Evolutionary conservation across 2,113 vertebrate species (phyloP).

Genomic region (Lepidothrix coronata): DNA sequence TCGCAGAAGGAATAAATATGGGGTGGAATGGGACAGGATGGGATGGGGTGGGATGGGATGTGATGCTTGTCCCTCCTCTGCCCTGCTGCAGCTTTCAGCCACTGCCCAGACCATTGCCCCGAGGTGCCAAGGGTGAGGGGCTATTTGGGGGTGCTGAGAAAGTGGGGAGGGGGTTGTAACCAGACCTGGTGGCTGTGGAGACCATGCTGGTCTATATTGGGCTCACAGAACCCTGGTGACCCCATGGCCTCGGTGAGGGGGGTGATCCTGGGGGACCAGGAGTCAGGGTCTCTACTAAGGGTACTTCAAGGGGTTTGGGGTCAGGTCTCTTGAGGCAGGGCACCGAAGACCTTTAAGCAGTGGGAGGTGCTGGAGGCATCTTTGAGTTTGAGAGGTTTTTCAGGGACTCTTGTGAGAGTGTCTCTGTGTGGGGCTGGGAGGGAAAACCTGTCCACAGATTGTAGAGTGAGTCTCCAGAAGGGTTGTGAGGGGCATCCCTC

Average conservation of each 20-base stretch:
- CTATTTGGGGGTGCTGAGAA: neutral
- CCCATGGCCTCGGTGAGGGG: accelerated
- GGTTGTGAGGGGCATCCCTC: neutral
- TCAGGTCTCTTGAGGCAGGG: neutral
- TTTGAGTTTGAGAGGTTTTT: neutral
- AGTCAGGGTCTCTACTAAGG: neutral
- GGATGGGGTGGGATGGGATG: no score
- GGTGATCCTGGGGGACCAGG: neutral
- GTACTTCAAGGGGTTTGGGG: neutral
- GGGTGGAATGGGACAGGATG: neutral
- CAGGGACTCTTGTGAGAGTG: neutral
- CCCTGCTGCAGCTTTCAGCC: neutral
- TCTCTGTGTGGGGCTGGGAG: neutral
- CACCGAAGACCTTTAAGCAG: neutral
- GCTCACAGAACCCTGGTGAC: neutral
- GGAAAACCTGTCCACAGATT: neutral
- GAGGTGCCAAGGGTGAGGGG: neutral
- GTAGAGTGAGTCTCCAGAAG: neutral
- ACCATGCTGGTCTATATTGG: neutral
- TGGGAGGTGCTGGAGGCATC: neutral
- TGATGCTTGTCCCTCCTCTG: neutral
- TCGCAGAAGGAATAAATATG: neutral
- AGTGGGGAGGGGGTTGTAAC: neutral
- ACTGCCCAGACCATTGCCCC: accelerated
- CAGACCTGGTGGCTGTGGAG: neutral